Percentiles rank a stretch among this genome's conserved stretches.
phyloP scores from a whole-genome alignment of 2,888 invertebrate genomes.

The Drosophila mulleri region DNA sequence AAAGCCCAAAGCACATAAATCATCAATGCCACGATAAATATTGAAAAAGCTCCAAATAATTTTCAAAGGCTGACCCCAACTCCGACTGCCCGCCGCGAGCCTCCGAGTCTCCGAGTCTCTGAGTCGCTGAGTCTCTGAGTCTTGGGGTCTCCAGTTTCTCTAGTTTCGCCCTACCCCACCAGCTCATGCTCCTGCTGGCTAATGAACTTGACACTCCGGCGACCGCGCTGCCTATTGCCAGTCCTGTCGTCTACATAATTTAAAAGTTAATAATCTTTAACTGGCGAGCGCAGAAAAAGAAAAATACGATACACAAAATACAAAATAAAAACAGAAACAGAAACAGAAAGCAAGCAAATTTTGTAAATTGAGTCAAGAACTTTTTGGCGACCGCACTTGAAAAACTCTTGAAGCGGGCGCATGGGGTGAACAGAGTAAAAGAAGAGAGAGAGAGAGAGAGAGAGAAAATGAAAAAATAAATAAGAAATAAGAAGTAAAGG shows the following conservation, averaged over 20 bases:
- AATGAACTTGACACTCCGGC: slow-evolving; percentile 58
- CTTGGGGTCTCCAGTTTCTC: not conserved
- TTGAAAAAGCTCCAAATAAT: slow-evolving; percentile 56
- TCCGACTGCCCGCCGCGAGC: slow-evolving; percentile 23
- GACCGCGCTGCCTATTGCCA: slow-evolving; percentile 8
- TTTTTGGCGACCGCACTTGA: slow-evolving; percentile 66
- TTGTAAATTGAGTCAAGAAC: slow-evolving; percentile 70
- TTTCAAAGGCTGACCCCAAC: slow-evolving; percentile 32
- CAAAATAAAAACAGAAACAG: slow-evolving; percentile 3
- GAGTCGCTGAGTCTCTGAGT: not conserved
- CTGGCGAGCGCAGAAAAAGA: slow-evolving; percentile 7
- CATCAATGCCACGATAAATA: slow-evolving; percentile 67
- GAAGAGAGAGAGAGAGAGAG: not conserved
- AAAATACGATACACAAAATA: not conserved
- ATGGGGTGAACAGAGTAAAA: not conserved
- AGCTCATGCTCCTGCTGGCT: slow-evolving; percentile 10
- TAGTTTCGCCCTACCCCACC: slow-evolving; percentile 3
- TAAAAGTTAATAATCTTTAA: slow-evolving; percentile 73
- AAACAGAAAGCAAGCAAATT: slow-evolving; percentile 51
- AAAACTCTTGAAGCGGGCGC: slow-evolving; percentile 29
- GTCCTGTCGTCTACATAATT: slow-evolving; percentile 52
- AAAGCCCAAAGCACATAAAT: slow-evolving; percentile 58
- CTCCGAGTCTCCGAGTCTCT: not conserved
- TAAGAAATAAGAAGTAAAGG: not conserved
- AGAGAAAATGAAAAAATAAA: not conserved